Evolutionary conservation across 2,113 vertebrate genomes (phyloP).

Genomic region (Mesoclemmys tuberculata): DNA sequence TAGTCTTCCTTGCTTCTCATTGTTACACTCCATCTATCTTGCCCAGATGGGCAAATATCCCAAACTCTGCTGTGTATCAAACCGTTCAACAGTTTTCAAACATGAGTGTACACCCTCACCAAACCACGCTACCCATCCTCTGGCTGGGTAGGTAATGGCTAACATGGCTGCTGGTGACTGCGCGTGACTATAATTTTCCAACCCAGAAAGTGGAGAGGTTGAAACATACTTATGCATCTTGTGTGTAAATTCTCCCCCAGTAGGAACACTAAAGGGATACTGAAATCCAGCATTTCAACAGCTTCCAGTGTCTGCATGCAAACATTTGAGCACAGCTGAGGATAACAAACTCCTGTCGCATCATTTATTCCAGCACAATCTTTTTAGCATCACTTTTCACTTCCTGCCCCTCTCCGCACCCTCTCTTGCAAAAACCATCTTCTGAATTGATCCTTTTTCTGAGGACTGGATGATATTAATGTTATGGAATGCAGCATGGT

Average conservation of each 20-base stretch:
- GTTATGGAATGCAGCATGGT: background rate
- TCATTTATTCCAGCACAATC: too few relatives aligned
- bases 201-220: background rate
- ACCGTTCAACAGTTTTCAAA: too few relatives aligned
- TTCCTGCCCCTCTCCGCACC: background rate
- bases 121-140: too few relatives aligned
- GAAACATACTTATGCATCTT: background rate
- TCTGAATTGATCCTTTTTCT: background rate
- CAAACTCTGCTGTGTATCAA: background rate
- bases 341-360: too few relatives aligned
- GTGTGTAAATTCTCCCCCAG: too few relatives aligned
- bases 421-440: background rate
- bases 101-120: too few relatives aligned
- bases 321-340: background rate
- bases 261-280: background rate
- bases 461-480: background rate
- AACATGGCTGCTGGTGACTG: background rate
- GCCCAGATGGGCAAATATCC: background rate
- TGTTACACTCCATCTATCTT: background rate
- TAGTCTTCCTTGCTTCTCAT: background rate
- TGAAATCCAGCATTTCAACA: background rate
- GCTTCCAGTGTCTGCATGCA: background rate
- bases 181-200: background rate
- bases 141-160: too few relatives aligned
- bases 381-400: too few relatives aligned